Conservation (phyloP, 2,888 invertebrate genomes). For the Julus scanicus region DNA sequence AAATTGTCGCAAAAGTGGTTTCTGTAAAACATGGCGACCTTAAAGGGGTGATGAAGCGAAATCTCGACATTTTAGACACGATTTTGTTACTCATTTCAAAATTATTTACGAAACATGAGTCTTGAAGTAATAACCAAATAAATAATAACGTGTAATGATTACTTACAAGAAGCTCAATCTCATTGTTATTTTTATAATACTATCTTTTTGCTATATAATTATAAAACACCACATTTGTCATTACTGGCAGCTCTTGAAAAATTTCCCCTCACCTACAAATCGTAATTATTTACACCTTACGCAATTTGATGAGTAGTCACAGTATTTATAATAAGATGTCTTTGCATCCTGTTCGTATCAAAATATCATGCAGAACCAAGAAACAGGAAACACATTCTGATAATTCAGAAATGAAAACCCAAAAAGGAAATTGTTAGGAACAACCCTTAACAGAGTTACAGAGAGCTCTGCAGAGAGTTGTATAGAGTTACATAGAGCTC, state of each 20-base stretch:
- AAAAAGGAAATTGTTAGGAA: background rate
- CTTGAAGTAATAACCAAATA: no score
- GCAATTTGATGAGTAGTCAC: background rate
- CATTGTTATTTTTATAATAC: background rate
- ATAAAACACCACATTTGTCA: background rate
- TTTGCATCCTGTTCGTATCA: background rate
- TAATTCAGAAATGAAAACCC: background rate
- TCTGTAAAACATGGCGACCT: no score
- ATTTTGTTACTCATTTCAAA: no score
- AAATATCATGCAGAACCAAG: background rate
- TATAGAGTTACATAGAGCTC: no score
- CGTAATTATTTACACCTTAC: background rate
- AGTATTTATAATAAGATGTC: background rate
- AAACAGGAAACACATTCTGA: background rate
- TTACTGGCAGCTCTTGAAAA: background rate
- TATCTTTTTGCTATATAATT: background rate
- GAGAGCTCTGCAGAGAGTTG: no score
- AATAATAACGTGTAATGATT: no score
- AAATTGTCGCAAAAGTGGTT: no score
- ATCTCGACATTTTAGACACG: no score
- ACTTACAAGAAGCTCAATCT: background rate
- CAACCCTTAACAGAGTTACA: no score
- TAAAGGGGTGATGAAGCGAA: no score
- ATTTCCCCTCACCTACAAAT: background rate
- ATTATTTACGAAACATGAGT: no score